Percentiles rank a stretch among this genome's conserved stretches.
phyloP scores from a whole-genome alignment of 2,888 invertebrate species.

The Eupithecia dodoneata region DNA sequence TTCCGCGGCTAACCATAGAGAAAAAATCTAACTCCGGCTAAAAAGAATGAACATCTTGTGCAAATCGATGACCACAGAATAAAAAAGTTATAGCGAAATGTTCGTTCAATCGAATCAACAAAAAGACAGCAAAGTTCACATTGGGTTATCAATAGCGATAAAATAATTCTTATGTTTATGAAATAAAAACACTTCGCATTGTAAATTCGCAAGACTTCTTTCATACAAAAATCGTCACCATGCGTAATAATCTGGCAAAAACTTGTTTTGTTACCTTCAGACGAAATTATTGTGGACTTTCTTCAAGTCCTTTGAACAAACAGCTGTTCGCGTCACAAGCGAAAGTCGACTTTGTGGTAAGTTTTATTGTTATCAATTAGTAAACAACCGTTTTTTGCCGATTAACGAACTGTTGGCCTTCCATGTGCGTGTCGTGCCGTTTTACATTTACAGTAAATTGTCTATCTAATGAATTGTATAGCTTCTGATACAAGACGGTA shows the following conservation, averaged over 20 bases:
- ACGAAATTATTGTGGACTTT: conserved; percentile 50
- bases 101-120: conserved; percentile 12
- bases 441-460: not conserved
- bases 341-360: conserved; percentile 69
- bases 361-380: conserved; percentile 40
- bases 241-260: conserved; percentile 64
- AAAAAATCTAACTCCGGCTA: not conserved
- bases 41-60: conserved; percentile 19
- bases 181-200: conserved; percentile 55
- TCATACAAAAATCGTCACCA: conserved; percentile 51
- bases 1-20: not conserved
- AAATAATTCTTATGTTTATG: conserved; percentile 53
- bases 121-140: conserved; percentile 68
- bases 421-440: not conserved
- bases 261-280: conserved; percentile 55
- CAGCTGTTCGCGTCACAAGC: conserved; percentile 53
- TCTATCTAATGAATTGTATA: not conserved
- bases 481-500: not conserved
- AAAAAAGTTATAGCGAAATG: conserved; percentile 46
- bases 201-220: conserved; percentile 45
- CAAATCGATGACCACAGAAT: not conserved
- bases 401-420: not conserved
- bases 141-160: conserved; percentile 77
- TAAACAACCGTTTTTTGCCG: conserved; percentile 29
- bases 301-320: conserved; percentile 46